Conservation (phyloP, 2,113 vertebrate species). For the Hippopotamus amphibius region DNA sequence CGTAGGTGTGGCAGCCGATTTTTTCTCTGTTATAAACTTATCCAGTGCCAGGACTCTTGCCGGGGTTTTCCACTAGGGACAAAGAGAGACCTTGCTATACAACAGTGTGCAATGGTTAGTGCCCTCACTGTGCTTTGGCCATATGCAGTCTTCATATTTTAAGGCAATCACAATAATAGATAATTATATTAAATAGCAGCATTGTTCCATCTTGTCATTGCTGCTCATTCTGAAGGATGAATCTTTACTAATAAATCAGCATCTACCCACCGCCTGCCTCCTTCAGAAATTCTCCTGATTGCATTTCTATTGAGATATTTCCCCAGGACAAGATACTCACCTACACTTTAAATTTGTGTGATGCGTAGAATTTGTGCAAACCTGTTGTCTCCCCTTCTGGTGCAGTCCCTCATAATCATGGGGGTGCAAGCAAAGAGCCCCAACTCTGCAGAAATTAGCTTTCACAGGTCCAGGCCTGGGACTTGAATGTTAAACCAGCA, state of each 20-base stretch:
- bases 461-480: not conserved
- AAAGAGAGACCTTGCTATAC: not conserved
- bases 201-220: not conserved
- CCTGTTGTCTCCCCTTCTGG: not conserved
- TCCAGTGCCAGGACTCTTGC: not conserved
- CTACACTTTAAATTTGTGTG: not conserved
- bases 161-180: not conserved
- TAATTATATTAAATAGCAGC: slow-evolving; percentile 24
- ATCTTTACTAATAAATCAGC: not conserved
- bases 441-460: too few relatives aligned
- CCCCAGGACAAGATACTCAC: not conserved
- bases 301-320: not conserved
- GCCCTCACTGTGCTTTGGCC: not conserved
- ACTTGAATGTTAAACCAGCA: not conserved
- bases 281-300: not conserved
- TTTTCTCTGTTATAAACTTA: not conserved
- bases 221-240: not conserved
- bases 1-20: not conserved
- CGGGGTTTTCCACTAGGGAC: not conserved
- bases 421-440: not conserved
- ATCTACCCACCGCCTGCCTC: not conserved
- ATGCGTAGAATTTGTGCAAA: not conserved
- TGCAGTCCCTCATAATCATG: not conserved
- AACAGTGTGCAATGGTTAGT: not conserved
- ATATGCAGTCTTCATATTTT: not conserved